Conservation (phyloP, 1,140 invertebrate genomes). For the Euwallacea fornicatus region DNA sequence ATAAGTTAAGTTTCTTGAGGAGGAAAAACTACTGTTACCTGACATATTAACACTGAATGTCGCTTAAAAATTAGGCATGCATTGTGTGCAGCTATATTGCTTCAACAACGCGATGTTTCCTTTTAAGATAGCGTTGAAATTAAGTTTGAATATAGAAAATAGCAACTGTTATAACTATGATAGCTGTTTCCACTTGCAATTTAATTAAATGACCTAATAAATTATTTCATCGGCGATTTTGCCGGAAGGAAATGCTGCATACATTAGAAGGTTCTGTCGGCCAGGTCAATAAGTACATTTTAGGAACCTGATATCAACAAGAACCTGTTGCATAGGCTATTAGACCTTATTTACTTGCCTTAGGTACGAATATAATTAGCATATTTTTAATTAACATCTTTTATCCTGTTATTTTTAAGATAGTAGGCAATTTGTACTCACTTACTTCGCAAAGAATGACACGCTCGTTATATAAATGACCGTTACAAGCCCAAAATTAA, state of each 20-base stretch:
- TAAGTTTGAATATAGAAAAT: no score
- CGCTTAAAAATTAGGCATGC: background rate
- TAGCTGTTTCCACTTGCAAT: slow-evolving; percentile 1
- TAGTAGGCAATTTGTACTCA: slow-evolving; percentile 15
- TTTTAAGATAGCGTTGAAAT: no score
- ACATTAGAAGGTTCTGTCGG: background rate
- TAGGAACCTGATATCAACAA: background rate
- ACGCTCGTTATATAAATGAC: slow-evolving; percentile 1
- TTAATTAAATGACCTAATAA: background rate
- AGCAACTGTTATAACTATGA: background rate
- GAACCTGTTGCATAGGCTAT: background rate
- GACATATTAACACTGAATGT: slow-evolving; percentile 13
- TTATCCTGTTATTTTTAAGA: slow-evolving; percentile 3
- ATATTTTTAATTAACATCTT: slow-evolving; percentile 10
- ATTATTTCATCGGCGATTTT: background rate
- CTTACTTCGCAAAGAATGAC: slow-evolving; percentile 6
- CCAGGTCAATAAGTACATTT: background rate
- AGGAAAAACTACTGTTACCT: slow-evolving; percentile 21
- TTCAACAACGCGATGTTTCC: no score
- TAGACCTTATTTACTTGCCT: background rate
- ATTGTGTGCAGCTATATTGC: no score
- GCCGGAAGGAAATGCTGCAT: slow-evolving; percentile 4
- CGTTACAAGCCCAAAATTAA: slow-evolving; percentile 12
- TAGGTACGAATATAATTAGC: background rate
- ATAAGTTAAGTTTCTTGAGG: slow-evolving; percentile 7